phyloP scores from a whole-genome alignment of 2,888 invertebrate species.

The Nymphalis polychloros region DNA sequence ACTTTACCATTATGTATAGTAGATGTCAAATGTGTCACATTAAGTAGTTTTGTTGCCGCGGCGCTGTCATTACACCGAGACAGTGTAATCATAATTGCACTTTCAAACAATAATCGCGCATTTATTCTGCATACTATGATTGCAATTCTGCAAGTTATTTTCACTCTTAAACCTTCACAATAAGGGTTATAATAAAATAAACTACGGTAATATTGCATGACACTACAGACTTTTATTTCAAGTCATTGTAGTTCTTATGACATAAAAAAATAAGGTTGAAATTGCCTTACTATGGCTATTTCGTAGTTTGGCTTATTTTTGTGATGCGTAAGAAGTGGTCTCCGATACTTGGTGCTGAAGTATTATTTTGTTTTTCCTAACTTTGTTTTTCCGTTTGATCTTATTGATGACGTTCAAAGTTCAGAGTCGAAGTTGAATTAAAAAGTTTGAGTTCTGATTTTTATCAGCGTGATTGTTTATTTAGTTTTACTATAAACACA shows the following conservation, averaged over 20 bases:
- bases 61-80: background rate
- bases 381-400: background rate
- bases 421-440: background rate
- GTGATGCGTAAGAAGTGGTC: background rate
- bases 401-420: background rate
- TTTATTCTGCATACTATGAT: background rate
- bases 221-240: background rate
- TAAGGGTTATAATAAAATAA: background rate
- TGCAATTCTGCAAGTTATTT: background rate
- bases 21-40: background rate
- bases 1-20: background rate
- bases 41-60: background rate
- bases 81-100: slow-evolving; percentile 9
- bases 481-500: background rate
- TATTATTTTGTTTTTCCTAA: background rate
- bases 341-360: background rate
- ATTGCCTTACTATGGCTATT: background rate
- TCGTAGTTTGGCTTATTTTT: background rate
- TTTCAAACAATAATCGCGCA: slow-evolving; percentile 3
- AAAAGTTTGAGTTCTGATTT: background rate
- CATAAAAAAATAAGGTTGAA: background rate
- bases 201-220: background rate
- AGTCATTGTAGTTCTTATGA: background rate
- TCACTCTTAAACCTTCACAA: background rate
- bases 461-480: background rate